Conservation (phyloP, 2,797 vertebrate species). For the Siniperca undulata region DNA sequence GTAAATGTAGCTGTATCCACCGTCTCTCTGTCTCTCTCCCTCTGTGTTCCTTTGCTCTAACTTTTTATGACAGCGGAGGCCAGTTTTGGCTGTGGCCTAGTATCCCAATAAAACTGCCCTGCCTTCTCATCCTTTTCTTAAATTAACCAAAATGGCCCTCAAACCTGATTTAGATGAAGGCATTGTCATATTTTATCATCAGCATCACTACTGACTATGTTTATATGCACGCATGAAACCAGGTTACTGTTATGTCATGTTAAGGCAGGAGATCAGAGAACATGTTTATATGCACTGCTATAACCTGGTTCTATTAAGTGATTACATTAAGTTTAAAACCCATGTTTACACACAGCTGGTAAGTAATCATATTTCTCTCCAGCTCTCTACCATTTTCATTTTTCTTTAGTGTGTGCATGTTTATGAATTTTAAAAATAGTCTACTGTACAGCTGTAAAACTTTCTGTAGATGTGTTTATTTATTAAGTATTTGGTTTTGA, state of each 20-base stretch:
- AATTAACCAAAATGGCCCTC: slow-evolving; percentile 70
- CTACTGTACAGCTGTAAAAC: not conserved
- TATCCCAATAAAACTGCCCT: slow-evolving; percentile 70
- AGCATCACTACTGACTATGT: not conserved
- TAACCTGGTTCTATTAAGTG: not conserved
- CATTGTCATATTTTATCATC: slow-evolving; percentile 2
- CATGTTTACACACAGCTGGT: not conserved
- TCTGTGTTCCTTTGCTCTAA: slow-evolving; percentile 30
- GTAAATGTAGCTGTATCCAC: slow-evolving; percentile 3
- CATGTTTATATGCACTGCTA: not conserved
- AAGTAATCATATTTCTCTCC: not conserved
- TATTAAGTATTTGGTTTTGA: not conserved
- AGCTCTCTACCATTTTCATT: not conserved
- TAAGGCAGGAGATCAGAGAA: not conserved
- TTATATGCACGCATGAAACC: not conserved
- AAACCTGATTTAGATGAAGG: slow-evolving; percentile 65
- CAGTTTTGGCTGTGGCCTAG: slow-evolving; percentile 68
- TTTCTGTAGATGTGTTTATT: not conserved
- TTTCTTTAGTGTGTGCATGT: not conserved
- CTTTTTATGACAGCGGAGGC: slow-evolving; percentile 50
- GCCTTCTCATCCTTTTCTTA: slow-evolving; percentile 63
- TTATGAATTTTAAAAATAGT: not conserved
- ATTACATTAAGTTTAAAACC: not conserved
- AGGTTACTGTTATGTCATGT: not conserved
- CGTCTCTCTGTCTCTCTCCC: slow-evolving; percentile 12